Evolutionary conservation across 1,140 invertebrate species (phyloP).

Genomic region (Neodiprion fabricii): DNA sequence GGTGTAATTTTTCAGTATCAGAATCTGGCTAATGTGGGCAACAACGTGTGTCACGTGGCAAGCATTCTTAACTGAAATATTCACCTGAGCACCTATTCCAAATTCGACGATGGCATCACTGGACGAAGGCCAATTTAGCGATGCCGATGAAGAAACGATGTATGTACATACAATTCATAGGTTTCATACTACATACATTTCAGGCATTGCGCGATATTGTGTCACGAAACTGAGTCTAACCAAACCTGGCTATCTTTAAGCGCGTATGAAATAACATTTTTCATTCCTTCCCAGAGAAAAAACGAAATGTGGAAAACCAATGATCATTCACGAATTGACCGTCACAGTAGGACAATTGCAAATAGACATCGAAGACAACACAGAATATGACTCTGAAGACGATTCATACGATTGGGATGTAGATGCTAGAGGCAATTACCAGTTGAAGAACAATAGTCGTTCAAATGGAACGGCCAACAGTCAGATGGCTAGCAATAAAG

Average conservation of each 20-base stretch:
- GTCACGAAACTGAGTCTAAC: conserved; percentile 33
- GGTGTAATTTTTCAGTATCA: too few species aligned
- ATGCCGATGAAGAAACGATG: conserved; percentile 49
- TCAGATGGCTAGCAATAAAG: conserved; percentile 69
- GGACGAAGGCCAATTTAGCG: conserved; percentile 56
- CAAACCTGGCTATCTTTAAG: not conserved
- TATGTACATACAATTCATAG: conserved; percentile 30
- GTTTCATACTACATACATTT: conserved; percentile 41
- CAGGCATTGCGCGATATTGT: conserved; percentile 39
- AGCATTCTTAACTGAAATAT: too few species aligned
- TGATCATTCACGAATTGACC: conserved; percentile 38
- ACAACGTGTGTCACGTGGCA: too few species aligned
- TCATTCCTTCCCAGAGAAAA: conserved; percentile 35
- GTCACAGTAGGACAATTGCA: conserved; percentile 31
- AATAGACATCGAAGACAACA: conserved; percentile 34
- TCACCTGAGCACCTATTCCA: too few species aligned
- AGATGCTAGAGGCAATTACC: conserved; percentile 43
- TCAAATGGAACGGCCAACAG: conserved; percentile 46
- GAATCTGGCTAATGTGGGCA: too few species aligned
- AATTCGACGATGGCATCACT: not conserved
- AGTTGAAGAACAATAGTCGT: conserved; percentile 33
- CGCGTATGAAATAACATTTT: not conserved
- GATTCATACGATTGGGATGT: conserved; percentile 47
- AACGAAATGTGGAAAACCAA: conserved; percentile 47
- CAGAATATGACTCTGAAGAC: conserved; percentile 40